Evolutionary conservation across 2,888 invertebrate genomes (phyloP).

Genomic region (Drosophila paramelanica): DNA sequence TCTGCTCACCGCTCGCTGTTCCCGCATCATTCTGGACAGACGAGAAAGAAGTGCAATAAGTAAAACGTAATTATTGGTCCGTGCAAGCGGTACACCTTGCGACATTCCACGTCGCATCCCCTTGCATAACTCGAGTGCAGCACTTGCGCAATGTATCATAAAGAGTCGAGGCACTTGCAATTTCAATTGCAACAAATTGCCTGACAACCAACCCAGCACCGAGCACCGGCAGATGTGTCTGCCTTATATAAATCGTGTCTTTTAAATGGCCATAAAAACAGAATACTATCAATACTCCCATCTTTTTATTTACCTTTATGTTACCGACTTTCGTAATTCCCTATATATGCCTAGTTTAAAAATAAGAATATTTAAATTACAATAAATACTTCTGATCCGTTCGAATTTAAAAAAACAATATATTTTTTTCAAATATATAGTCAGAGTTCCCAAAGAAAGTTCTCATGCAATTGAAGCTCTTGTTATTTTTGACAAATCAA

Average conservation of each 20-base stretch:
- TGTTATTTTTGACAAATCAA: too few relatives aligned
- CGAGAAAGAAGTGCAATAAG: constrained; percentile 30
- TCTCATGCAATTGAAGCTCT: too few relatives aligned
- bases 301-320: neutral
- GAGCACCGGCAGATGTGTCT: neutral
- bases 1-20: constrained; percentile 22
- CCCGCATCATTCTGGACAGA: constrained; percentile 29
- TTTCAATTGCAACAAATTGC: constrained; percentile 28
- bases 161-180: constrained; percentile 7
- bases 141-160: constrained; percentile 2
- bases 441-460: too few relatives aligned
- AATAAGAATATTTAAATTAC: too few relatives aligned
- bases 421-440: too few relatives aligned
- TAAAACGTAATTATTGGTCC: constrained; percentile 48
- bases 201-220: neutral
- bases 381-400: too few relatives aligned
- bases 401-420: too few relatives aligned
- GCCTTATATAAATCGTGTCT: neutral
- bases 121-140: neutral
- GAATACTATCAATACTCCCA: neutral
- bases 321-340: too few relatives aligned
- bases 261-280: neutral
- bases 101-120: too few relatives aligned
- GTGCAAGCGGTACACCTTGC: neutral
- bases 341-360: too few relatives aligned